Evolutionary conservation across 1,140 invertebrate species (phyloP).

Genomic region (Phenacoccus solenopsis): DNA sequence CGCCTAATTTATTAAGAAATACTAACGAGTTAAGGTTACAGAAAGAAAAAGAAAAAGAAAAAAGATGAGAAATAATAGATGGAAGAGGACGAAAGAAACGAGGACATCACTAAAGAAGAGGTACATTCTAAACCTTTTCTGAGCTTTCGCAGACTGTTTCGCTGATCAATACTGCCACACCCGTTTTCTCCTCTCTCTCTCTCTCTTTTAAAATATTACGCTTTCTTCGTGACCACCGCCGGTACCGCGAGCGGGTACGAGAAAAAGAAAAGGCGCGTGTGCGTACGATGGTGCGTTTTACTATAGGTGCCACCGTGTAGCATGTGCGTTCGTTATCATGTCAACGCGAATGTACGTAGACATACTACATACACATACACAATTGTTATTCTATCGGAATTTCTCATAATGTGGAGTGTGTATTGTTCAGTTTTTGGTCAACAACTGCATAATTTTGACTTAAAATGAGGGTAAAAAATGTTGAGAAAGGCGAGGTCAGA

Average conservation of each 20-base stretch:
- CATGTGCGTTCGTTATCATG: background rate
- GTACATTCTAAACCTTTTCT: constrained; percentile 12
- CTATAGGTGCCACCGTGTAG: background rate
- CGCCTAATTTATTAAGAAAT: too few relatives aligned
- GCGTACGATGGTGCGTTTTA: background rate
- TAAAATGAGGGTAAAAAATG: too few relatives aligned
- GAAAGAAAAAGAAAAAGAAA: background rate
- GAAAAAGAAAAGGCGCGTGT: background rate
- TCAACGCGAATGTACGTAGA: too few relatives aligned
- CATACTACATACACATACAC: too few relatives aligned
- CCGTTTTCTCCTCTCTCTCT: constrained; percentile 16
- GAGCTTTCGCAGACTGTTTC: constrained; percentile 13
- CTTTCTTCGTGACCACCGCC: background rate
- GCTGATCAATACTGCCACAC: constrained; percentile 15
- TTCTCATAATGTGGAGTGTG: too few relatives aligned
- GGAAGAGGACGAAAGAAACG: background rate
- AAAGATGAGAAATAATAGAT: background rate
- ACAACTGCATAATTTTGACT: too few relatives aligned
- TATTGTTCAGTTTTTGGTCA: too few relatives aligned
- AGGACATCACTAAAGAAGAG: background rate
- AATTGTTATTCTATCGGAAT: too few relatives aligned
- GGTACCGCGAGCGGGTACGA: background rate
- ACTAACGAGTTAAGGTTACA: too few relatives aligned
- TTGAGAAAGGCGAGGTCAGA: too few relatives aligned
- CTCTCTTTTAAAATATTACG: constrained; percentile 8